Evolutionary conservation across 2,113 vertebrate genomes (phyloP), one percentile per base, ranked within the genome.

Genomic region (Trachemys scripta): DNA sequence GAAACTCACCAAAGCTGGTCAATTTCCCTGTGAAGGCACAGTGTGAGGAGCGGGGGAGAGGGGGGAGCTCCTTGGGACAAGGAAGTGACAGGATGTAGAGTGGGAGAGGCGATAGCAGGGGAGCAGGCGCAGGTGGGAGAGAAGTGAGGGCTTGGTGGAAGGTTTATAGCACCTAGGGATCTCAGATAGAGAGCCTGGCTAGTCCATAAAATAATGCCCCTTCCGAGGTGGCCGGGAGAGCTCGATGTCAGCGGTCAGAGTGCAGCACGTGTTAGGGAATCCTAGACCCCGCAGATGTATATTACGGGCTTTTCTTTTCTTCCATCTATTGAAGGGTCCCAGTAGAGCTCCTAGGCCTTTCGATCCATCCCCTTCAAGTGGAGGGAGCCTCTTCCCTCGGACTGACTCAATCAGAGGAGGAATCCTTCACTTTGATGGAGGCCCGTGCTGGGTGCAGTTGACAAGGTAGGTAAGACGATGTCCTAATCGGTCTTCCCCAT

Each of bases 41-140:
- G 22, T 3, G 38, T 22, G 12, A 42, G 42, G 42, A 42, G 42
- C 4, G 42, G 4, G 42, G 42, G 38, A 42, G 7, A n/a, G 5
- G 72, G 2, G 17, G 72, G 5, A 20, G 10, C 22, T 11, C 65
- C 65, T 75, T 42, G 9, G 4, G 1, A 42, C 72, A 45, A 57
- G 72, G 22, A 1, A 9, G 42, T 38, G 50, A n/a, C 14, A 22
- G 11, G 14, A 29, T 9, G 42, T 35, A 80, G 88, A n/a, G 35
- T 42, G 27, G 25, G 13, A 27, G 45, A 31, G 24, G 76, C 7
- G 6, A 16, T 6, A 8, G 50, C 0, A 0, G 62, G 25, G 8
- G 49, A 45, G 38, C 42, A 47, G 38, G 13, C 7, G 3, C 45
- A 8, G 24, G 42, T 45, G 24, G 24, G 42, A 29, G 6, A 42